These are phyloP conservation scores for Micromussa lordhowensis DNA, from an alignment of 92 coral and sea anemone species.

Conservation along the genomic window DNA sequence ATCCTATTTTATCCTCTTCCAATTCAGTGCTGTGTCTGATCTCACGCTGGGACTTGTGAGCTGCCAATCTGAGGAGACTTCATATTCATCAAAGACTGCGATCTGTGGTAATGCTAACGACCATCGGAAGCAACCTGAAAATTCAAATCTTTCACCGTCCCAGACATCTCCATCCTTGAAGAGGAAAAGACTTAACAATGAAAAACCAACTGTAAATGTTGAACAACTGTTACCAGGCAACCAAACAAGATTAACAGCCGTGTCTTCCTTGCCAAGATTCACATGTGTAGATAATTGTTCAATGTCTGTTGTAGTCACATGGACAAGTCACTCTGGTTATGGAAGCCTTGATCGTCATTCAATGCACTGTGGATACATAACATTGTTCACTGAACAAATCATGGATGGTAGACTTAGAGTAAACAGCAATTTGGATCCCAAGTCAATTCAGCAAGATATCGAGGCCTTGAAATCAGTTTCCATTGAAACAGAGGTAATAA, in stretches of 20 bases:
- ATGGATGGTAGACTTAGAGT: constrained; percentile 40
- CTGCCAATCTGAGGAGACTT: constrained; percentile 2
- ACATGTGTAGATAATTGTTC: constrained; percentile 21
- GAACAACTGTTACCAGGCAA: constrained; percentile 55
- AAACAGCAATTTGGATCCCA: constrained; percentile 30
- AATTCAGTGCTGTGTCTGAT: constrained; percentile 35
- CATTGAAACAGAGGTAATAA: constrained; percentile 65
- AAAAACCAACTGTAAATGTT: neutral
- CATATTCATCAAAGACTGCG: constrained; percentile 8
- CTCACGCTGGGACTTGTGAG: constrained; percentile 37
- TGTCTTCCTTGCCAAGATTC: constrained; percentile 64
- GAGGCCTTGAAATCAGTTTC: constrained; percentile 68
- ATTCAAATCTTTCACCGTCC: neutral
- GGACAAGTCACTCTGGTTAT: constrained; percentile 33
- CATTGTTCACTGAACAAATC: constrained; percentile 19
- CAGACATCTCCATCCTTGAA: constrained; percentile 31
- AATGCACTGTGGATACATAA: constrained; percentile 58
- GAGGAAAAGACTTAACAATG: constrained; percentile 33
- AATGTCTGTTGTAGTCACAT: constrained; percentile 66
- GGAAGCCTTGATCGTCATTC: constrained; percentile 19
- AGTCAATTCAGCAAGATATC: constrained; percentile 51
- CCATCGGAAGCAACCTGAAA: neutral
- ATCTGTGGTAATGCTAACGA: neutral
- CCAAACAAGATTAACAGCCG: constrained; percentile 54
- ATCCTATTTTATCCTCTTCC: neutral